These are phyloP conservation scores for Ctenosaura bakeri DNA, from an alignment of 2,797 vertebrate species.

Conservation along the genomic window DNA sequence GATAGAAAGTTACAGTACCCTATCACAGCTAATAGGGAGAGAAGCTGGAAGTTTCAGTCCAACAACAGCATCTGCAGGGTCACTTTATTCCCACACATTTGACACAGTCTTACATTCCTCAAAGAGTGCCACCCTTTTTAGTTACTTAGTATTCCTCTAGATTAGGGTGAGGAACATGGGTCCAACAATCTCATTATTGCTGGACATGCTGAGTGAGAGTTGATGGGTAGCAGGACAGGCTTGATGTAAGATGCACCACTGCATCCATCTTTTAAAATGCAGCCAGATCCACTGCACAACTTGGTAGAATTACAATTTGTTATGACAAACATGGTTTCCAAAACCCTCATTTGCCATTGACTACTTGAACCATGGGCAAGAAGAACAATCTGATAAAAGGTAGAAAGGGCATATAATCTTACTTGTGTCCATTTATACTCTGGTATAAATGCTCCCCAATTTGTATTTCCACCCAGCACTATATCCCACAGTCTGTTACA, in stretches of 20 bases:
- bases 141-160: not conserved
- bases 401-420: not conserved
- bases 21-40: too few species aligned
- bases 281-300: not conserved
- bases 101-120: not conserved
- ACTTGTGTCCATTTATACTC: not conserved
- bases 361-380: not conserved
- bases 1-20: too few species aligned
- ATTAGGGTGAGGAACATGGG: not conserved
- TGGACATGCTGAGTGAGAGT: not conserved
- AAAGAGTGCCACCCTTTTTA: not conserved
- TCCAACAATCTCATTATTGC: not conserved
- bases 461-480: not conserved
- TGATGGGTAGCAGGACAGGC: too few species aligned
- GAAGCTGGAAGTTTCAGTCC: too few species aligned
- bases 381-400: not conserved
- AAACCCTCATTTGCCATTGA: too few species aligned
- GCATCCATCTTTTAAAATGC: not conserved
- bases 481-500: not conserved
- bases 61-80: too few species aligned
- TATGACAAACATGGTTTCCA: not conserved
- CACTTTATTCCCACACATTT: too few species aligned
- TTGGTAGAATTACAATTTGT: too few species aligned
- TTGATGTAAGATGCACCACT: not conserved
- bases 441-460: not conserved